These are phyloP conservation scores for Odobenus rosmarus DNA, from an alignment of 2,113 vertebrate species.

Conservation along the genomic window DNA sequence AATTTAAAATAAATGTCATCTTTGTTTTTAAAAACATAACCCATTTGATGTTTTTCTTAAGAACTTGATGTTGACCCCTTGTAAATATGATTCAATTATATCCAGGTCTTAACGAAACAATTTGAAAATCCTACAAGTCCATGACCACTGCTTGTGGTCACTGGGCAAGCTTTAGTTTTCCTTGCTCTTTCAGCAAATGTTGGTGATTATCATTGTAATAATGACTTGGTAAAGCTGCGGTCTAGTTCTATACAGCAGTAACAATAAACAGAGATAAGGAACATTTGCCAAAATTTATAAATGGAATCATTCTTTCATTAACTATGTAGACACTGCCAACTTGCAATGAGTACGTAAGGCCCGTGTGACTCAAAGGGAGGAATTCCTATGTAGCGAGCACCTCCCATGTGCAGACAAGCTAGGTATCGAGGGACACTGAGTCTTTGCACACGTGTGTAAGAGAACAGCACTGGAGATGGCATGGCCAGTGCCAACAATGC, in stretches of 20 bases:
- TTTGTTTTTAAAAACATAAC: constrained; percentile 7
- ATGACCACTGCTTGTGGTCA: neutral
- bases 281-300: neutral
- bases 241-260: neutral
- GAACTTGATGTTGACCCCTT: neutral
- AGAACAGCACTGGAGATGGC: neutral
- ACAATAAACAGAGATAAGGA: neutral
- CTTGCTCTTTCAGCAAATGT: neutral
- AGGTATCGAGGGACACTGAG: neutral
- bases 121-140: neutral
- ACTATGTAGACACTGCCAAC: neutral
- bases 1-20: constrained; percentile 45
- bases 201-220: neutral
- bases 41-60: constrained; percentile 11
- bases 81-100: neutral
- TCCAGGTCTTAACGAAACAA: neutral
- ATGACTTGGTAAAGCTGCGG: neutral
- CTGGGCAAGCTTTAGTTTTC: neutral
- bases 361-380: neutral
- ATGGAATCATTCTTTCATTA: neutral
- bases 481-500: neutral
- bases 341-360: neutral
- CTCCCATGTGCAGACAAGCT: neutral
- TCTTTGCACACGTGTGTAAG: neutral
- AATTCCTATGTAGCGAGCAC: neutral